Percentiles rank a stretch among this genome's conserved stretches.
phyloP scores from a whole-genome alignment of 2,113 vertebrate species.

The Morone chrysops region DNA sequence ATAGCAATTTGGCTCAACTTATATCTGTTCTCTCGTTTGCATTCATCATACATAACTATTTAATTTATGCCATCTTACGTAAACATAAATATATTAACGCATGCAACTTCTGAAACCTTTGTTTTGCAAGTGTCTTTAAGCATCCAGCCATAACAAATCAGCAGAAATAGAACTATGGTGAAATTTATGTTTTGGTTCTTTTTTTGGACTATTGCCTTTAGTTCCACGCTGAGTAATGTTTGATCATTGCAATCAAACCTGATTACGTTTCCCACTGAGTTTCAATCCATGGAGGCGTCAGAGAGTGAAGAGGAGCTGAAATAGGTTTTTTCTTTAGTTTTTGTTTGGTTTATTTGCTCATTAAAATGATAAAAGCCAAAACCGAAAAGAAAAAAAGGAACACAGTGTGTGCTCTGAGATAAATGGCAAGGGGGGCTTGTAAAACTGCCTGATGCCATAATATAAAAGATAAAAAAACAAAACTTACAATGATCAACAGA shows the following conservation, averaged over 20 bases:
- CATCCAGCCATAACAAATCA: background rate
- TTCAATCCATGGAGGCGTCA: background rate
- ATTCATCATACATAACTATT: background rate
- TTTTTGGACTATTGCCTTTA: background rate
- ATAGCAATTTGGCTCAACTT: background rate
- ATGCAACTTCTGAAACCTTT: background rate
- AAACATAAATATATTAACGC: background rate
- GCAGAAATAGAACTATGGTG: slow-evolving; percentile 4
- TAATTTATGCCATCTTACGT: background rate
- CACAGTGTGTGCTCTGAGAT: background rate
- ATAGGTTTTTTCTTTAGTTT: background rate
- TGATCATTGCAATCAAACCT: slow-evolving; percentile 17
- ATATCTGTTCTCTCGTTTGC: background rate
- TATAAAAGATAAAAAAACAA: background rate
- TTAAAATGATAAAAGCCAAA: slow-evolving; percentile 22
- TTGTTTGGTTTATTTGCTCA: slow-evolving; percentile 11
- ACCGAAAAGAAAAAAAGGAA: background rate
- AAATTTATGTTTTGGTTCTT: background rate
- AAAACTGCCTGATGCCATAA: background rate
- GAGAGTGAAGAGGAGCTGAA: slow-evolving; percentile 1
- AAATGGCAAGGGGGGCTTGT: background rate
- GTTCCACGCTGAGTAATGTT: background rate
- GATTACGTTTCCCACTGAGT: slow-evolving; percentile 27
- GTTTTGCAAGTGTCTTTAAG: background rate
- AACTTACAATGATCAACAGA: background rate